Base-by-base conservation (phyloP, 1,140 invertebrate genomes). In the Chironomus tepperi region DNA sequence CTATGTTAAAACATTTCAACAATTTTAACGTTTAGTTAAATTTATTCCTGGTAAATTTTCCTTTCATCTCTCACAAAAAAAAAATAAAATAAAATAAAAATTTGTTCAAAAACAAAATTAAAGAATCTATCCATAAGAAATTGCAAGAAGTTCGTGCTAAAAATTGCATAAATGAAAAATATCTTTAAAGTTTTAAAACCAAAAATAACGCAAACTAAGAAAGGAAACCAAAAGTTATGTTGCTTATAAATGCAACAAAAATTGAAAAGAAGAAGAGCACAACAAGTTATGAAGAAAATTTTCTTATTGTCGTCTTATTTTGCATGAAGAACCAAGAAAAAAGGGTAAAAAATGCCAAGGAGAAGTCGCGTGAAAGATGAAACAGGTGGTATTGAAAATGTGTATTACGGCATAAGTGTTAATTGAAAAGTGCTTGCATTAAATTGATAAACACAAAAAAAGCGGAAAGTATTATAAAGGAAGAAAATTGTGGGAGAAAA, bases 241-340 rank as follows among this genome's bases (percentile, higher is more conserved):
- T 34, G 24, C 24, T 47, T 47, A 10, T 47, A 47, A 10, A 47
- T 57, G 47, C 47, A 57, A 34, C 24, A 34, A 34, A 34, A 34
- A 34, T 5, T 34, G 24, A 34, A 5, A 2, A 57, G 10, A 57
- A 57, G 47, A 57, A 9, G 47, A 57, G 15, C 47, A 57, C 47
- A 57, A 57, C 47, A 57, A 57, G 47, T 57, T 57, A 57, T 57
- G 47, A 57, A n/a, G 47, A 57, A 57, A 57, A n/a, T 57, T 12
- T 57, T 34, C 10, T 57, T 57, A 5, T 57, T 57, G 24, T 34
- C 24, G 24, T 2, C 2, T 34, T 34, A 34, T 57, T 57, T n/a
- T 57, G 43, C 15, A 57, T 57, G 47, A 57, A n/a, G 24, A 34
- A 34, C 24, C n/a, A n/a, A n/a, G n/a, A n/a, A n/a, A n/a, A n/a